A percentile compares a stretch with the other conserved stretches of the same genome.
phyloP scores from a whole-genome alignment of 2,797 vertebrate genomes.

The Falco biarmicus region DNA sequence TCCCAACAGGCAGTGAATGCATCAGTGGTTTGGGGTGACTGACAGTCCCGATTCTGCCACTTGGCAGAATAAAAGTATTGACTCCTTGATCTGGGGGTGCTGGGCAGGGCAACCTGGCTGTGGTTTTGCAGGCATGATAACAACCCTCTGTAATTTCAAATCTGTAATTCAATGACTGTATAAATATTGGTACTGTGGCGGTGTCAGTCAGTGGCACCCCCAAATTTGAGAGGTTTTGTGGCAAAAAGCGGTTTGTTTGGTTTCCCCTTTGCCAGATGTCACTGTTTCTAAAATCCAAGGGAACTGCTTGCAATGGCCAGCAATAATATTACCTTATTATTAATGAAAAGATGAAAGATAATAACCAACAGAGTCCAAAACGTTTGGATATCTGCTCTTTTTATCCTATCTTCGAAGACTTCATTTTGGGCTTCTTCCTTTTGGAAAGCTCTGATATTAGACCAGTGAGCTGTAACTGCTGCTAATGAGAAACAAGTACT shows the following conservation, averaged over 20 bases:
- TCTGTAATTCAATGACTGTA: background rate
- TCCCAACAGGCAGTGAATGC: background rate
- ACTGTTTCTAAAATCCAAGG: background rate
- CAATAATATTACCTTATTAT: background rate
- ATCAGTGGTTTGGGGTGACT: background rate
- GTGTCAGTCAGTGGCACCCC: background rate
- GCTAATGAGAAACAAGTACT: background rate
- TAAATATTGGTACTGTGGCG: background rate
- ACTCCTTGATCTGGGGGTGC: background rate
- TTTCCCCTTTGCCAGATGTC: background rate
- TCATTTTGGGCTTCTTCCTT: background rate
- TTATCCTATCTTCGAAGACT: background rate
- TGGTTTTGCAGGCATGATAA: background rate
- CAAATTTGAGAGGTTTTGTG: background rate
- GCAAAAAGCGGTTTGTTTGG: background rate
- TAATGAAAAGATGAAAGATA: background rate
- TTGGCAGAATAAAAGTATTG: background rate
- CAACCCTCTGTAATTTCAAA: background rate
- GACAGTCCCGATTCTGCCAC: accelerated
- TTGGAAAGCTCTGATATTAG: background rate
- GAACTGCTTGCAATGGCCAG: background rate
- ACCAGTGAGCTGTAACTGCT: background rate
- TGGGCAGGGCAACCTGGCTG: background rate
- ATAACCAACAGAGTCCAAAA: background rate
- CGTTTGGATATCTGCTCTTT: background rate